phyloP scores from a whole-genome alignment of 2,113 vertebrate species.

The Notiomystis cincta region DNA sequence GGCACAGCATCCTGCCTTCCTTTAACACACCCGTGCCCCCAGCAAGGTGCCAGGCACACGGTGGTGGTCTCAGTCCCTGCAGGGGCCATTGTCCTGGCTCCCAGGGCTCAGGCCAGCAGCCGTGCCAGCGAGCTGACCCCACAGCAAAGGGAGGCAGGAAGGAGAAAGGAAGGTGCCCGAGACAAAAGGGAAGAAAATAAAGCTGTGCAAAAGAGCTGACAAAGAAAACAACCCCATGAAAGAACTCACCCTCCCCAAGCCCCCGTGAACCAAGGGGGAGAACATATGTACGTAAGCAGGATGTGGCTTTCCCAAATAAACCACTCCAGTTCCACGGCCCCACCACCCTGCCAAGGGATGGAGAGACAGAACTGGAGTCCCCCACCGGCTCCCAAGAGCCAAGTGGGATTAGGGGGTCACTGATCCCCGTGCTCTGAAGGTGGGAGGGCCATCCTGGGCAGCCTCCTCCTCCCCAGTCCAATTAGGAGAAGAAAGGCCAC shows the following conservation, averaged over 20 bases:
- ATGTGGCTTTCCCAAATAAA: neutral
- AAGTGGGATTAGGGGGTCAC: neutral
- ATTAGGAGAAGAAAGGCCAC: neutral
- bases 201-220: neutral
- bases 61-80: fast-evolving
- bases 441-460: neutral
- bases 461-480: neutral
- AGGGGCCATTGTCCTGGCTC: neutral
- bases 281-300: neutral
- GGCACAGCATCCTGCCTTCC: neutral
- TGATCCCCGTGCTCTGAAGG: fast-evolving
- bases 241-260: neutral
- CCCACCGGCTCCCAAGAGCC: neutral
- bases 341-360: neutral
- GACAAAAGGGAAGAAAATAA: slow-evolving; percentile 28
- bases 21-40: fast-evolving
- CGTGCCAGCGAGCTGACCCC: fast-evolving
- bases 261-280: fast-evolving
- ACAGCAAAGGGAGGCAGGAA: neutral
- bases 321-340: fast-evolving
- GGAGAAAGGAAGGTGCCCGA: neutral
- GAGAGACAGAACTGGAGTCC: neutral
- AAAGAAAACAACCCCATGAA: slow-evolving; percentile 4
- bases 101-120: neutral
- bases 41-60: fast-evolving